Conservation (phyloP, 2,888 invertebrate species). For the Macrophya annulata region DNA sequence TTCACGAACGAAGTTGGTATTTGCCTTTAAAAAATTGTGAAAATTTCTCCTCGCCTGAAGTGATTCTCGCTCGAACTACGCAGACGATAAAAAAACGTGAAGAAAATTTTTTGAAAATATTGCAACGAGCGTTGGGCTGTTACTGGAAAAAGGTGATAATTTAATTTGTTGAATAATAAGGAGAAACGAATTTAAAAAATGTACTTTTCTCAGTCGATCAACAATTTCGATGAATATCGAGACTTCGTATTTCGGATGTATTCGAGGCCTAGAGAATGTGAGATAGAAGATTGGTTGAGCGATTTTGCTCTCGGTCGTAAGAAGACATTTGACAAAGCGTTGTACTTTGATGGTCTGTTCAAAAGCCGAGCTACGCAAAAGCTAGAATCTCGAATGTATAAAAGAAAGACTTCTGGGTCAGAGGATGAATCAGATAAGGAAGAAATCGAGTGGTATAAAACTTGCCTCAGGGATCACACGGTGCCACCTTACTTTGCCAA, state of each 20-base stretch:
- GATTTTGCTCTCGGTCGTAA: constrained; percentile 63
- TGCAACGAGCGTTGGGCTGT: constrained; percentile 65
- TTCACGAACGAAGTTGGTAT: constrained; percentile 63
- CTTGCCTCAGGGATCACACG: constrained; percentile 65
- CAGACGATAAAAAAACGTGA: constrained; percentile 64
- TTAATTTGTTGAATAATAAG: background rate
- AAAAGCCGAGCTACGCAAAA: constrained; percentile 45
- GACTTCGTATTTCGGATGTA: background rate
- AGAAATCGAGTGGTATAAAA: constrained; percentile 67
- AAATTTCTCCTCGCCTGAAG: constrained; percentile 57
- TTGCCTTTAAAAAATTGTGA: constrained; percentile 58
- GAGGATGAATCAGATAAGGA: constrained; percentile 49
- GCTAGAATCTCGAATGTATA: background rate
- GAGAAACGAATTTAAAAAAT: background rate
- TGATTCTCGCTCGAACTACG: constrained; percentile 65
- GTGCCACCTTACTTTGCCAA: constrained; percentile 68
- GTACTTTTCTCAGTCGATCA: constrained; percentile 25
- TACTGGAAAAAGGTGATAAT: constrained; percentile 64
- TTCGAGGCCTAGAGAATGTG: background rate
- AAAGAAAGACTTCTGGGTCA: background rate
- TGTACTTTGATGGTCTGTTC: constrained; percentile 55
- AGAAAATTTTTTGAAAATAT: constrained; percentile 64
- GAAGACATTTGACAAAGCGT: constrained; percentile 58
- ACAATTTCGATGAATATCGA: constrained; percentile 42
- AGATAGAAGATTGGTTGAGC: constrained; percentile 47